Base-by-base conservation (phyloP, 1,140 invertebrate species). In the Bombus confusus region DNA sequence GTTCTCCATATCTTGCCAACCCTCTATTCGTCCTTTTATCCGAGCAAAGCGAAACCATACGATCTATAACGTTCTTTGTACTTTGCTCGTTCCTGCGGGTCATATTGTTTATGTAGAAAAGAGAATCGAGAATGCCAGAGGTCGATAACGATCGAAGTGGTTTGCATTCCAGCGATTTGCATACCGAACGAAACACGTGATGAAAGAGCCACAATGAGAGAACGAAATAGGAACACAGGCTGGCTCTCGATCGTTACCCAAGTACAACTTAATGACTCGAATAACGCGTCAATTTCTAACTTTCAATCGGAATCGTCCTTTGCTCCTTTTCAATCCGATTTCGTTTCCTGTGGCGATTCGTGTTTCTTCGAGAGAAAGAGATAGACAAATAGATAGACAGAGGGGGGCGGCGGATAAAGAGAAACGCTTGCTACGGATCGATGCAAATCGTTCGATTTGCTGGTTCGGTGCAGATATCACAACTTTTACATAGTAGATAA, bases 101-200 rank as follows among this genome's bases (percentile, higher is more conserved):
- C 37, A 41, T 64, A 41, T 43, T 64, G 59, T 78, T 78, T 78
- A 64, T 25, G 75, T 41, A 13, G 59, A 66, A 78, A 78, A 64
- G 57, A 9, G 59, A 64, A 64, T 78, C 59, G 5, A n/a, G 75
- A 62, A 31, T 77, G 9, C 8, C 57, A 1, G 9, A 59, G 75
- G 64, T 78, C 59, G 59, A 78, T 77, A 64, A 64, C 39, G 57
- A 59, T 39, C 75, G 59, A 78, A 64, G n/a, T 0, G 37, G n/a
- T 62, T 77, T 77, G 28, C 71, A 68, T 68, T 13, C 39, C 41
- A n/a, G 1, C 47, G 5, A 52, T 52, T 22, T 22, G 47, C 47
- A 52, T 52, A 52, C 18, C 71, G 39, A 47, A n/a, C 43, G 43
- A 34, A 52, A 52, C 72, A 8, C n/a, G 18, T 0, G 72, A 74